Evolutionary conservation across 2,888 invertebrate species (phyloP), one percentile per base, ranked within the genome.

Genomic region (Pseudoips prasinana): DNA sequence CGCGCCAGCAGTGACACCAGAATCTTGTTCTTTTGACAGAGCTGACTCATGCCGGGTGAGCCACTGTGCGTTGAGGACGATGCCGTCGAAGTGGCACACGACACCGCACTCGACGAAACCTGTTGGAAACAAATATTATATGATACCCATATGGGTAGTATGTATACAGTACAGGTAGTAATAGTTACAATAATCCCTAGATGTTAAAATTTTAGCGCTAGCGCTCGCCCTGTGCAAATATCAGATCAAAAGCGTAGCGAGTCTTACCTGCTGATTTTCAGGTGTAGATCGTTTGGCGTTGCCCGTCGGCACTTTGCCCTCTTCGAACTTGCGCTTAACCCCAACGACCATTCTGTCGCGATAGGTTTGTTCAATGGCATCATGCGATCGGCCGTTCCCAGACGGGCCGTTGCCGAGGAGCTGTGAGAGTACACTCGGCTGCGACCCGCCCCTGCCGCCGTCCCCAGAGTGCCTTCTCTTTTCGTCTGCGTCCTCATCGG

Each of bases 11-110:
- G 79, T 24, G 93, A 93, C 22, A 96, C 96, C 53, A 97, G 88
- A 92, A 97, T 96, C 73, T 93, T 93, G 75, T 96, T 96, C 71
- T 92, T 93, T 76, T 94, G 93, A 78, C 94, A 94, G 29, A 96
- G 87, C 51, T 92, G 92, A 58, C 94, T 94, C 74, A 84, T 89
- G 54, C 82, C 82, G 3, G 41, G 58, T 58, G 14, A 33, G 45
- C 18, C 58, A 55, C 8, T 9, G 29, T 50, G 7, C 14, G 45
- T 44, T 26, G 47, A 50, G 5, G 56, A 58, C 8, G 56, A 46
- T 62, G 49, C 69, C 8, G 90, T 87, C n/a, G 92, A 90, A 7
- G 75, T 69, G 24, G 90, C 89, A 11, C 90, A 87, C 3, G 91
- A 83, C 28, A 65, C 67, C 11, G 82, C 91, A 71, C 58, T 90